Conservation (phyloP, 2,113 vertebrate genomes). For the Brienomyrus brachyistius region DNA sequence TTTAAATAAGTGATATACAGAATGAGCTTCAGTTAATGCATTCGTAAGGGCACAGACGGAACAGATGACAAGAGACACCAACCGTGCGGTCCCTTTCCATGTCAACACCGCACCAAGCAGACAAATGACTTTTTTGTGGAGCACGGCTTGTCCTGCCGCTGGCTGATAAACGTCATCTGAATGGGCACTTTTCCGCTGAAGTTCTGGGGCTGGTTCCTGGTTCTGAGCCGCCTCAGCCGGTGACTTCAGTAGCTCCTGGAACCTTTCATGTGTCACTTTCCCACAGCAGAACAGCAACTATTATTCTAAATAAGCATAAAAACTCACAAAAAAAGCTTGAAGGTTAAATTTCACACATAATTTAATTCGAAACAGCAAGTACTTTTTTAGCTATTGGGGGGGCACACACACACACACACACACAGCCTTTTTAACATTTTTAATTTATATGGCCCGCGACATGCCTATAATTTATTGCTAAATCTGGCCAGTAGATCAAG, state of each 20-base stretch:
- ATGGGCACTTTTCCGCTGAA: not conserved
- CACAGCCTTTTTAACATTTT: not conserved
- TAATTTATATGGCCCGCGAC: not conserved
- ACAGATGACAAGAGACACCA: no score
- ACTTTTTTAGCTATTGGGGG: not conserved
- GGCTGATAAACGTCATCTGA: not conserved
- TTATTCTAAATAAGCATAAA: not conserved
- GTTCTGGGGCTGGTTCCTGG: not conserved
- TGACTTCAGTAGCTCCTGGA: not conserved
- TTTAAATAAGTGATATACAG: no score
- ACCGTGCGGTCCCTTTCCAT: no score
- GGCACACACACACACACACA: no score
- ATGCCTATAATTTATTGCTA: not conserved
- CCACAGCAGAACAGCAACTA: not conserved
- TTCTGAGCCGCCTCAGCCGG: not conserved
- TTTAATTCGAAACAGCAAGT: not conserved
- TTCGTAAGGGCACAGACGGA: not conserved
- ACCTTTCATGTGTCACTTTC: not conserved
- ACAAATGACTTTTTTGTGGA: no score
- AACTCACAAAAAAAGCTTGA: not conserved
- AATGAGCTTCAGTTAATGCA: no score
- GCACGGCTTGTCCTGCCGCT: no score
- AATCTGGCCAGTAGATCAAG: not conserved
- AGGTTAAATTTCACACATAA: not conserved
- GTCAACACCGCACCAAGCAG: no score